Evolutionary conservation across 2,113 vertebrate species (phyloP), one percentile per base, ranked within the genome.

Genomic region (Haemorhous mexicanus): DNA sequence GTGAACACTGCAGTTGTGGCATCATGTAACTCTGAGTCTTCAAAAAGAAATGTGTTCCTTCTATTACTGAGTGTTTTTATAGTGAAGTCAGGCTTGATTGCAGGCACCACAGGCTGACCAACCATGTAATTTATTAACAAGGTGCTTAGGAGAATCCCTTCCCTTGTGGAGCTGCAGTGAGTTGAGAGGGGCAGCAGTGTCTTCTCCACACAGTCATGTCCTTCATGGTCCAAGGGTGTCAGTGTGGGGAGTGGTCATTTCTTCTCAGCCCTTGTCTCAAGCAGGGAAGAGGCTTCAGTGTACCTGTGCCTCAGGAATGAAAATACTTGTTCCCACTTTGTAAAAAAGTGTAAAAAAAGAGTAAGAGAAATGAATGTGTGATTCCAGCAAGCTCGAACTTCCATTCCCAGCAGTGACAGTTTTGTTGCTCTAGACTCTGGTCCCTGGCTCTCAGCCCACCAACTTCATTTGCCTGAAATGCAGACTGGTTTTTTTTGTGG

Each of bases 121-220:
- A 21, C 24, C 3, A 0, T n/a, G 43, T 44, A 30, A 39, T 61
- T 67, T 59, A 28, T 49, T 90, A 46, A 35, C 33, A 39, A 32
- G 21, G 15, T 59, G n/a, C n/a, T 32, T 19, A 1, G 11, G 43
- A 62, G 14, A 63, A 80, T 14, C 62, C 26, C 7, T 84, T 16
- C 20, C 16, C 17, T 62, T 0, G 0, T 74, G 76, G 24, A 63
- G 12, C 47, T 67, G 33, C 16, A 11, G 33, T 11, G 58, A 44
- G 14, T 7, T 50, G 67, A 68, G 69, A 44, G 39, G 35, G 15
- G 20, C 30, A 24, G 47, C 72, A 30, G 41, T 39, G 43, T 24
- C n/a, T 49, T 35, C 20, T 64, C 53, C 22, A 4, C 16, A 13
- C 13, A 13, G 22, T 9, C 0, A 0, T 28, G 37, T 70, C 52